Evolutionary conservation across 1,140 invertebrate genomes (phyloP).

Genomic region (Aphidius gifuensis): DNA sequence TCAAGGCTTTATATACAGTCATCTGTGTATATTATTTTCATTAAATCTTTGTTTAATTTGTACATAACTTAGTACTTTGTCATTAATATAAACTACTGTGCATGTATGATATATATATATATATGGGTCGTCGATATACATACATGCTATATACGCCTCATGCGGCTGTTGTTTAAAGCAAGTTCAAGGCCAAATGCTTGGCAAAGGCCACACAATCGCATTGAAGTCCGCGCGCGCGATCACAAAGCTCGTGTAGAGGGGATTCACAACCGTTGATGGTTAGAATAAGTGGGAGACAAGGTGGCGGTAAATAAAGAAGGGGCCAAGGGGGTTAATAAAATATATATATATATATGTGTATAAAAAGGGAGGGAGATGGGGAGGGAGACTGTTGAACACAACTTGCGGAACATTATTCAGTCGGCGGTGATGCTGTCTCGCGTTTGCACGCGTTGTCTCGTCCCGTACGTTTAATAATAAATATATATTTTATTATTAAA

Average conservation of each 20-base stretch:
- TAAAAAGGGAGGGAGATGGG: slow-evolving; percentile 18
- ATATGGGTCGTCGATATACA: slow-evolving; percentile 34
- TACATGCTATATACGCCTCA: slow-evolving; percentile 39
- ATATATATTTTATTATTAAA: neutral
- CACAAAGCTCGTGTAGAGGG: slow-evolving; percentile 34
- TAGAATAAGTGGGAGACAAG: slow-evolving; percentile 46
- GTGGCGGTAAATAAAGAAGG: slow-evolving; percentile 41
- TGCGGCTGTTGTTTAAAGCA: slow-evolving; percentile 59
- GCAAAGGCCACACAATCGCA: slow-evolving; percentile 53
- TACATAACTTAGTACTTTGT: no score
- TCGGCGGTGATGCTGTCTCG: slow-evolving; percentile 58
- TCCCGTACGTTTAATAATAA: slow-evolving; percentile 31
- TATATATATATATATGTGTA: no score
- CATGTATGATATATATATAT: slow-evolving; percentile 38
- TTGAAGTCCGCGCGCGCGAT: slow-evolving; percentile 13
- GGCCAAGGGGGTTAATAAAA: slow-evolving; percentile 12
- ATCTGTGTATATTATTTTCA: neutral
- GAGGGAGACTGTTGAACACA: slow-evolving; percentile 55
- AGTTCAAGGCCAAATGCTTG: slow-evolving; percentile 67
- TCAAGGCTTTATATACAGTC: no score
- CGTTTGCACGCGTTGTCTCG: slow-evolving; percentile 47
- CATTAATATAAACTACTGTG: no score
- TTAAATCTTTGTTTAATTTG: no score
- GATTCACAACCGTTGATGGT: slow-evolving; percentile 46
- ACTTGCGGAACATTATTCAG: slow-evolving; percentile 60